Conservation (phyloP, 2,888 invertebrate genomes). For the Hydriomena furcata region DNA sequence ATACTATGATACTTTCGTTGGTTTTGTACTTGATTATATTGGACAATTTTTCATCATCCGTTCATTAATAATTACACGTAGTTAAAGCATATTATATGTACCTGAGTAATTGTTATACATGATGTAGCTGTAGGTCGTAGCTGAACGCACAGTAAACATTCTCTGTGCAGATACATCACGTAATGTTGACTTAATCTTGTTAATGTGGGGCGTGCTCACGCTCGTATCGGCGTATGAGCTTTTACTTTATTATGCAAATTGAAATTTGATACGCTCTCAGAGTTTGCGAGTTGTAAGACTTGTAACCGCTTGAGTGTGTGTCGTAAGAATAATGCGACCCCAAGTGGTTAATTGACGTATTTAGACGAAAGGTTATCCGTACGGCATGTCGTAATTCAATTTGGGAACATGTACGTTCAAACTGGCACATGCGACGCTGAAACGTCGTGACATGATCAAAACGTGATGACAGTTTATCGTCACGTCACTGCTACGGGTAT, state of each 20-base stretch:
- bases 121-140: conserved; percentile 17
- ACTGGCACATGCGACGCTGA: conserved; percentile 17
- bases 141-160: conserved; percentile 46
- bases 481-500: too few species aligned
- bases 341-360: conserved; percentile 42
- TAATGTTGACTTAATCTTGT: conserved; percentile 69
- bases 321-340: conserved; percentile 45
- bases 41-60: too few species aligned
- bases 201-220: conserved; percentile 61
- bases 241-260: conserved; percentile 73
- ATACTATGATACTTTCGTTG: too few species aligned
- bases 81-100: neutral
- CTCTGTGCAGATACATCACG: conserved; percentile 60
- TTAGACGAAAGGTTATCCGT: conserved; percentile 36
- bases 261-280: conserved; percentile 65
- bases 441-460: conserved; percentile 10
- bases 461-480: too few species aligned
- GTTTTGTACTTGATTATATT: too few species aligned
- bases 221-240: conserved; percentile 65
- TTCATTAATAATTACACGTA: neutral
- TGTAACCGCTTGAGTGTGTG: conserved; percentile 44
- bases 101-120: conserved; percentile 8
- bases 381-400: conserved; percentile 31
- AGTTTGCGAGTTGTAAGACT: conserved; percentile 50
- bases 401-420: conserved; percentile 31